Conservation (phyloP, 2,888 invertebrate species). For the Sericinus montela region DNA sequence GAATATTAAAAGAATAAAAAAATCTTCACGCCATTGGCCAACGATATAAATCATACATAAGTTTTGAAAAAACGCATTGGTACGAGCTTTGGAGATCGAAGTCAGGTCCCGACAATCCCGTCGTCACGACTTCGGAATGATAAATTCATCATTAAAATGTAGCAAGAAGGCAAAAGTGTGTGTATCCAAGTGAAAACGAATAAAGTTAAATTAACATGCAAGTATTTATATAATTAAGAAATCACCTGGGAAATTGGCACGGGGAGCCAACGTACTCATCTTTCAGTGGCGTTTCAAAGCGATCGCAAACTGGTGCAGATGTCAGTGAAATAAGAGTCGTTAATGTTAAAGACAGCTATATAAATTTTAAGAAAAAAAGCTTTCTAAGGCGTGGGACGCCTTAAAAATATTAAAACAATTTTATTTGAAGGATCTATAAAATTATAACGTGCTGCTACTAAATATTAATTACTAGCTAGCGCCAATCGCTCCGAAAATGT, state of each 20-base stretch:
- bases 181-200: too few species aligned
- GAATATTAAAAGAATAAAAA: too few species aligned
- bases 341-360: conserved; percentile 21
- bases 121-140: too few species aligned
- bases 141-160: too few species aligned
- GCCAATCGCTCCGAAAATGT: conserved; percentile 8
- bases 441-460: background rate
- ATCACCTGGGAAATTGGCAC: conserved; percentile 63
- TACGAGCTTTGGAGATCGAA: too few species aligned
- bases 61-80: too few species aligned
- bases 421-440: conserved; percentile 12
- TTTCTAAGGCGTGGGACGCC: conserved; percentile 23
- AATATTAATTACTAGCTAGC: conserved; percentile 9
- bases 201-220: too few species aligned
- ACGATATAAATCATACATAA: too few species aligned
- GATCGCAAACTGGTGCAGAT: conserved; percentile 28
- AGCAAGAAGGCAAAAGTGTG: too few species aligned
- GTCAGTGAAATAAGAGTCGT: conserved; percentile 31
- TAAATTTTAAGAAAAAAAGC: conserved; percentile 1
- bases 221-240: conserved; percentile 56
- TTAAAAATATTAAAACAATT: conserved; percentile 5
- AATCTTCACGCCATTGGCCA: too few species aligned
- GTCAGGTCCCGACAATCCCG: too few species aligned
- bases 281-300: conserved; percentile 27
- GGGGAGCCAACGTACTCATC: conserved; percentile 55